Evolutionary conservation across 2,888 invertebrate genomes (phyloP), one percentile per base, ranked within the genome.

Genomic region (Chymomyza amoena): DNA sequence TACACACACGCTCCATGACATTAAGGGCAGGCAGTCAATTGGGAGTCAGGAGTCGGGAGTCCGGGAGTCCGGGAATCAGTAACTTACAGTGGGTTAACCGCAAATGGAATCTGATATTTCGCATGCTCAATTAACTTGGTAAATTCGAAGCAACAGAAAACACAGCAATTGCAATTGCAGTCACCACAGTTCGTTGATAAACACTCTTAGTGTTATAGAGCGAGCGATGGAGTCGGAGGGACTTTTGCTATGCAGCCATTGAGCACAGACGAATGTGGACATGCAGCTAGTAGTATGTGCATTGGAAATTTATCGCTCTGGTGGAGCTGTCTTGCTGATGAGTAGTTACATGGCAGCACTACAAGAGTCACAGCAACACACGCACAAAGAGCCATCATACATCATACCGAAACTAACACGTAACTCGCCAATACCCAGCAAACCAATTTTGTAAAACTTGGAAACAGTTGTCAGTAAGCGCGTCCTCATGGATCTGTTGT

Each of bases 81-180:
- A 10, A 16, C 18, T n/a, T 54, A 13, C 39, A 20, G 16, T 20
- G 16, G 54, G 28, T 57, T 7, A 61, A 28, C 62, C 56, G 20
- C 54, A 63, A 76, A 68, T 72, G 78, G 78, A 83, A 83, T 88
- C 77, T 81, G 83, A 83, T 83, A 81, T 86, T 61, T 72, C 83
- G 88, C 81, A 88, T 86, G 87, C 81, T 86, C 83, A 83, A 83
- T 83, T 88, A 83, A 84, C 71, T 81, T 82, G 73, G 72, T 61
- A 69, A 79, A 75, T 84, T 75, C 16, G 75, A 60, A 60, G 52
- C 68, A 36, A 36, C 15, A 20, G n/a, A 7, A 13, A 9, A 9
- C 7, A 20, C 50, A 61, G 9, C 13, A 10, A 59, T 45, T 45
- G 39, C 39, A 45, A 45, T 13, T 45, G 39, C 10, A 45, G 39